Conservation (phyloP, 2,888 invertebrate species). For the Eremobia ochroleuca region DNA sequence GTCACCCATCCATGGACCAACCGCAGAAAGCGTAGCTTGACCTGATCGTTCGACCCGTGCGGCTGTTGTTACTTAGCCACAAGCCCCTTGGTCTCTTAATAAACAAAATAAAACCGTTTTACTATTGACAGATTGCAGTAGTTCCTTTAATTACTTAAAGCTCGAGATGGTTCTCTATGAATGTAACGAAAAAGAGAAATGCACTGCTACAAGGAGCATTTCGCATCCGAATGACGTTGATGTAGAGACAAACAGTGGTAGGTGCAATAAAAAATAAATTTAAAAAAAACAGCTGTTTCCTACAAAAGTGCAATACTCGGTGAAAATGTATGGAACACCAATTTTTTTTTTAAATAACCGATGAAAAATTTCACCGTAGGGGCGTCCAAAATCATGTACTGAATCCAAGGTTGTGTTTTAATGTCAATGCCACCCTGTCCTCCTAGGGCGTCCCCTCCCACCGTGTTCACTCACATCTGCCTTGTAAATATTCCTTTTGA, state of each 20-base stretch:
- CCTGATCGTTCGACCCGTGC: no score
- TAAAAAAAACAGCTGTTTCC: neutral
- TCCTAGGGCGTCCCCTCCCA: neutral
- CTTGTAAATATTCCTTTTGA: neutral
- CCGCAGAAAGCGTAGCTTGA: no score
- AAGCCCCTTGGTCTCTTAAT: no score
- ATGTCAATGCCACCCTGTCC: neutral
- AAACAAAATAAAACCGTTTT: no score
- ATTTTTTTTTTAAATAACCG: neutral
- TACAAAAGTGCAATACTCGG: neutral
- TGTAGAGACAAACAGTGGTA: neutral
- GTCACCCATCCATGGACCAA: no score
- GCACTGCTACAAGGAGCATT: neutral
- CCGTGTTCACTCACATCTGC: neutral
- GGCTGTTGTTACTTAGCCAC: no score
- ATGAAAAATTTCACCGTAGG: neutral
- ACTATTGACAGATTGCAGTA: no score
- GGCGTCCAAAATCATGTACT: neutral
- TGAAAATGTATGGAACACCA: neutral
- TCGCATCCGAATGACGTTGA: neutral
- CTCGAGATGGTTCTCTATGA: neutral
- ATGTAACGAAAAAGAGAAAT: neutral
- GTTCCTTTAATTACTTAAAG: no score
- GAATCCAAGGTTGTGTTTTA: neutral
- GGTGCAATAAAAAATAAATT: no score